Conservation (phyloP, 2,797 vertebrate genomes). For the Antennarius maculatus region DNA sequence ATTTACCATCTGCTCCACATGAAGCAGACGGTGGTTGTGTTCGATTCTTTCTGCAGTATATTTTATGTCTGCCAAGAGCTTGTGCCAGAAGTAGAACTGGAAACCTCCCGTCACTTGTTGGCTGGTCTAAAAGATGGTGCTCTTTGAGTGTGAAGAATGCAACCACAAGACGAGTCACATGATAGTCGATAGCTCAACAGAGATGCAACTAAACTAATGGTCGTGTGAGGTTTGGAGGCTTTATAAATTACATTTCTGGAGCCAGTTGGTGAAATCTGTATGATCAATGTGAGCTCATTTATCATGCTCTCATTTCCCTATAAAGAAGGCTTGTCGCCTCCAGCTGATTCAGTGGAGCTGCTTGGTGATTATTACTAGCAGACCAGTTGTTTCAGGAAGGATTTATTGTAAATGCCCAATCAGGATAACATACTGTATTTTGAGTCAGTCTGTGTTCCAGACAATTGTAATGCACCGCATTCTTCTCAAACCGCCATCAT, state of each 20-base stretch:
- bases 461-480: too few species aligned
- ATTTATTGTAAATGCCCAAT: neutral
- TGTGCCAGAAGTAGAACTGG: neutral
- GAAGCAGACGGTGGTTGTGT: neutral
- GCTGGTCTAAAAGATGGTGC: neutral
- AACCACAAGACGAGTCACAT: neutral
- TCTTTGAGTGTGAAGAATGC: neutral
- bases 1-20: slow-evolving; percentile 31
- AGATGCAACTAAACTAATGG: neutral
- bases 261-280: neutral
- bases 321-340: neutral
- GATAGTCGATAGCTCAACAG: neutral
- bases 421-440: neutral
- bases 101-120: slow-evolving; percentile 10
- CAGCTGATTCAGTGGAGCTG: neutral
- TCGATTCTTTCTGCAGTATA: neutral
- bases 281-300: neutral
- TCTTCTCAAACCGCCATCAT: neutral
- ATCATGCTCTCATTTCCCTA: neutral
- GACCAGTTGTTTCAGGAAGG: too few species aligned
- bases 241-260: neutral
- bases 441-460: too few species aligned
- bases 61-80: slow-evolving; percentile 5
- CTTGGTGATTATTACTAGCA: too few species aligned
- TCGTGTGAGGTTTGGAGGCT: neutral